These are phyloP conservation scores for Saxidomus purpurata DNA, from an alignment of 1,140 invertebrate species.

Conservation along the genomic window DNA sequence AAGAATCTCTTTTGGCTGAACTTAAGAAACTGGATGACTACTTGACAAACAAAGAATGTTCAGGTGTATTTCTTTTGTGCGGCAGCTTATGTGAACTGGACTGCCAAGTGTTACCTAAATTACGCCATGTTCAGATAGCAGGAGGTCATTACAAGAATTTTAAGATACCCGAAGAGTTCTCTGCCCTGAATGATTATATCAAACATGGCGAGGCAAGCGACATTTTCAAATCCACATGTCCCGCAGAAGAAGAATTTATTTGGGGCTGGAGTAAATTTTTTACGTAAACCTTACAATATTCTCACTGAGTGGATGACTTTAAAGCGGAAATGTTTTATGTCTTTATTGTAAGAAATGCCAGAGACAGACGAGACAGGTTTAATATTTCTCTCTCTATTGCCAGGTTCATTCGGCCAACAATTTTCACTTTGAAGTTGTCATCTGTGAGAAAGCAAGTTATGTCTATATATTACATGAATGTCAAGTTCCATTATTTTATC, in stretches of 20 bases:
- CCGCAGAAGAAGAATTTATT: conserved; percentile 89
- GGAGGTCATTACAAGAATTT: conserved; percentile 87
- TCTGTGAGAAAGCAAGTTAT: no score
- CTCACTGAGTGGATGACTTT: not conserved
- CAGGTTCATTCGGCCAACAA: no score
- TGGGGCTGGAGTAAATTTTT: conserved; percentile 86
- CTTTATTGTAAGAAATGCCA: no score
- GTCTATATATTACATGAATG: no score
- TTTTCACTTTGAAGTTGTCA: no score
- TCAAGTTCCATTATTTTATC: no score
- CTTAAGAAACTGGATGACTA: conserved; percentile 86
- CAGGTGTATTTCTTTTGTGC: conserved; percentile 84
- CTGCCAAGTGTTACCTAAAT: conserved; percentile 88
- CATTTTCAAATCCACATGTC: conserved; percentile 88
- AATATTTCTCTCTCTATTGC: no score
- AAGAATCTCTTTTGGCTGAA: conserved; percentile 85
- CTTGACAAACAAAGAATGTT: conserved; percentile 74
- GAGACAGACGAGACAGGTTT: no score
- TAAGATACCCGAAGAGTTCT: conserved; percentile 87
- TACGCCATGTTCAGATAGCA: conserved; percentile 88
- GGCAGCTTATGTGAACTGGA: conserved; percentile 86
- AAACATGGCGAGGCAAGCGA: conserved; percentile 87
- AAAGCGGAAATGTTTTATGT: no score
- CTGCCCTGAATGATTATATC: conserved; percentile 88
- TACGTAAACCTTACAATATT: not conserved